Percentiles rank a stretch among this genome's conserved stretches.
phyloP scores from a whole-genome alignment of 64 coral and sea anemone species.

The Dendronephthya gigantea region DNA sequence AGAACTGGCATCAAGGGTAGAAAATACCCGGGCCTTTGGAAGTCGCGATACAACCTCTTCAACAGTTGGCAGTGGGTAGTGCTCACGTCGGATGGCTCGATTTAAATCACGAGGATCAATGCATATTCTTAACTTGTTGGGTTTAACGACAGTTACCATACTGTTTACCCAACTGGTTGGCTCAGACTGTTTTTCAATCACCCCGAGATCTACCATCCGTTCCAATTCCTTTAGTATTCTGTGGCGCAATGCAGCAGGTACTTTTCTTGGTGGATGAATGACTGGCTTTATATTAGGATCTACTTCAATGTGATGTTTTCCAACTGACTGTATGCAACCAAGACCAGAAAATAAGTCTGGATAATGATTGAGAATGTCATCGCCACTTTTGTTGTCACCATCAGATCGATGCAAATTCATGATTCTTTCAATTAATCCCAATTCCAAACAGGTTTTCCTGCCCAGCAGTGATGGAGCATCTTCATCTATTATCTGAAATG shows the following conservation, averaged over 20 bases:
- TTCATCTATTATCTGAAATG: background rate
- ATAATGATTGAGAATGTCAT: background rate
- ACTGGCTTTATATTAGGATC: background rate
- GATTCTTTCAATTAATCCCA: background rate
- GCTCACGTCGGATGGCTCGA: conserved; percentile 27
- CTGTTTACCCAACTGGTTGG: conserved; percentile 17
- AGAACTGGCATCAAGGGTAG: conserved; percentile 28
- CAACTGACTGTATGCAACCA: background rate
- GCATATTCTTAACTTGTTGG: conserved; percentile 26
- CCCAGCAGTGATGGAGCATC: background rate
- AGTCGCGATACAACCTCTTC: conserved; percentile 22
- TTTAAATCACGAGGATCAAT: conserved; percentile 41
- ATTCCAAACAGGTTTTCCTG: too few species aligned
- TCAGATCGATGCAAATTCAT: background rate
- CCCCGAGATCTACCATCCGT: background rate
- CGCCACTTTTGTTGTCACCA: background rate
- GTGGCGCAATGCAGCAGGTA: conserved; percentile 8
- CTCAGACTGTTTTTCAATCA: conserved; percentile 3
- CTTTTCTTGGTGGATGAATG: background rate
- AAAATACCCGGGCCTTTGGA: conserved; percentile 20
- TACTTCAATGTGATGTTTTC: conserved; percentile 12
- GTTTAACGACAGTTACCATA: conserved; percentile 20
- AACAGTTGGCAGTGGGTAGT: conserved; percentile 35
- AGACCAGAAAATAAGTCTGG: conserved; percentile 9
- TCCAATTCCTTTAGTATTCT: conserved; percentile 9